Conservation (phyloP, 2,797 vertebrate species). For the Clamator glandarius region DNA sequence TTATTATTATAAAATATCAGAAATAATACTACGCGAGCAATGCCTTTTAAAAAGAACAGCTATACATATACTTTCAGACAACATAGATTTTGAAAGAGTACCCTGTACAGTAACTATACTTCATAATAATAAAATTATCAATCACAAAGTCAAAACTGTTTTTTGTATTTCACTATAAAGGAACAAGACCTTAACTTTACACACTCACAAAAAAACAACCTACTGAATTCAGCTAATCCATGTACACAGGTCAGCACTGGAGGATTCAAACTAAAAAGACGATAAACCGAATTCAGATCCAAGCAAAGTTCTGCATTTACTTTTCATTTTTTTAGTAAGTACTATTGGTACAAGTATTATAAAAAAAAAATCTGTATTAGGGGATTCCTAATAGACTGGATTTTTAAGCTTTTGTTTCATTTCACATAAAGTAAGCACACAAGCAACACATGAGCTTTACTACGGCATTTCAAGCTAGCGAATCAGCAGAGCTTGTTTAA, state of each 20-base stretch:
- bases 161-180: not conserved
- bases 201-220: not conserved
- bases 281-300: not conserved
- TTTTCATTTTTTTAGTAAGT: not conserved
- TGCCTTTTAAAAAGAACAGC: not conserved
- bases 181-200: not conserved
- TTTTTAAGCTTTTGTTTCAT: not conserved
- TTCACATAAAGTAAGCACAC: not conserved
- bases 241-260: not conserved
- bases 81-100: not conserved
- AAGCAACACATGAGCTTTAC: not conserved
- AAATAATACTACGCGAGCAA: not conserved
- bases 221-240: not conserved
- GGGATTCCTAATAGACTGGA: not conserved
- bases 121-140: not conserved
- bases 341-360: not conserved
- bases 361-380: not conserved
- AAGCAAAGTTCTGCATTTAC: not conserved
- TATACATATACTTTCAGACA: accelerated
- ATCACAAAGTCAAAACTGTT: not conserved
- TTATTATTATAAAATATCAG: not conserved
- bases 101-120: not conserved
- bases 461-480: not conserved
- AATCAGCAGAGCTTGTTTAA: not conserved
- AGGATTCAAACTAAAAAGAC: not conserved